Conservation (phyloP, 2,888 invertebrate genomes). For the Acleris emargana region DNA sequence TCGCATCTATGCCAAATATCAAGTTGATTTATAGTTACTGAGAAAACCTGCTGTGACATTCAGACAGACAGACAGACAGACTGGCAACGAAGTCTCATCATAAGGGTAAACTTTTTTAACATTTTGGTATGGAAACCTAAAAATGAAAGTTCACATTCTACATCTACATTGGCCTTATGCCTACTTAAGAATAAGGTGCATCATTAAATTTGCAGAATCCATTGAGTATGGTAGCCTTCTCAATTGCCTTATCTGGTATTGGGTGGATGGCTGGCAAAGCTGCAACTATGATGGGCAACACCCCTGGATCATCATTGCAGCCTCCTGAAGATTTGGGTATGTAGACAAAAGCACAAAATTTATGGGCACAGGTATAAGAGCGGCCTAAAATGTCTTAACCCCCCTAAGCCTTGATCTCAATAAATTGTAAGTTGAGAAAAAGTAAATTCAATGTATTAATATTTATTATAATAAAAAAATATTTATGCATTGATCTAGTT, state of each 20-base stretch:
- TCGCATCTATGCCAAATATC: too few species aligned
- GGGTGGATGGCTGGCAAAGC: constrained; percentile 87
- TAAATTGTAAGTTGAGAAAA: background rate
- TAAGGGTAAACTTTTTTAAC: too few species aligned
- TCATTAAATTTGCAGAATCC: constrained; percentile 84
- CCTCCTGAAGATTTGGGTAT: constrained; percentile 76
- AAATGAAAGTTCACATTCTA: too few species aligned
- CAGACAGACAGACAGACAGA: too few species aligned
- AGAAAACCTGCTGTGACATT: too few species aligned
- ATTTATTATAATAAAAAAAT: background rate
- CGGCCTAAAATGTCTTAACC: too few species aligned
- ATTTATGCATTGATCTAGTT: background rate
- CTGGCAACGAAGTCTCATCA: too few species aligned
- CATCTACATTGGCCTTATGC: background rate
- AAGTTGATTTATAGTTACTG: too few species aligned
- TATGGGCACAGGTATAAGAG: too few species aligned
- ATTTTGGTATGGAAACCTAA: too few species aligned
- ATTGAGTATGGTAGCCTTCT: constrained; percentile 87
- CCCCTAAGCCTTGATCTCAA: too few species aligned
- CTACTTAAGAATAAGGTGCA: background rate
- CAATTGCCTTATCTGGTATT: constrained; percentile 86
- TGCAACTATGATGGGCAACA: constrained; percentile 66
- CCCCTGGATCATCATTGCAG: constrained; percentile 71
- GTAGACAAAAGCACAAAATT: background rate
- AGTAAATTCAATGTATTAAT: background rate